Percentiles rank a stretch among this genome's conserved stretches.
Conservation (phyloP, 1,140 invertebrate genomes). For the Calliopsis andreniformis region DNA sequence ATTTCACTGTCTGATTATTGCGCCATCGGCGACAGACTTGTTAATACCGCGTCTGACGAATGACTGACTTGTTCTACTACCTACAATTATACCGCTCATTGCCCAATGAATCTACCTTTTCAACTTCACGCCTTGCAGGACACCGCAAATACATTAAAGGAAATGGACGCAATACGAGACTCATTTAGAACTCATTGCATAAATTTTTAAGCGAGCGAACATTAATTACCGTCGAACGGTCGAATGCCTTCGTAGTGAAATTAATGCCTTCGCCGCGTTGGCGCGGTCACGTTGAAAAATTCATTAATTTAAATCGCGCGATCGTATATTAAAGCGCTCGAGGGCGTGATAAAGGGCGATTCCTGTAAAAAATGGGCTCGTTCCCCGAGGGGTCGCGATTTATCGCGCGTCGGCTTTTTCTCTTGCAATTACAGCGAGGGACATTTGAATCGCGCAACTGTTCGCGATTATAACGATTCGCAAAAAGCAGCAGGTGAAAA, state of each 20-base stretch:
- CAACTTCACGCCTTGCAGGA: not conserved
- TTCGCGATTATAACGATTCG: not conserved
- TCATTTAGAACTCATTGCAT: not conserved
- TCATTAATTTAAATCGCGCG: conserved; percentile 24
- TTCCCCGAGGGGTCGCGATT: not conserved
- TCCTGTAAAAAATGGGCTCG: not conserved
- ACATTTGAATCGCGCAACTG: not conserved
- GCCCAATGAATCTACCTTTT: too few relatives aligned
- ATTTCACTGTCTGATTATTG: too few relatives aligned
- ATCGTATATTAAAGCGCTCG: conserved; percentile 26
- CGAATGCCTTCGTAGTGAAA: not conserved
- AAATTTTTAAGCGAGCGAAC: not conserved
- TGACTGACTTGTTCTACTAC: too few relatives aligned
- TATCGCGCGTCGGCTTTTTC: conserved; percentile 12
- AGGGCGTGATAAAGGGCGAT: not conserved
- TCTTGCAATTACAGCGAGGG: not conserved
- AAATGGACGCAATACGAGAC: not conserved
- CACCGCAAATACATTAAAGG: not conserved
- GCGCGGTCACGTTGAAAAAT: conserved; percentile 17
- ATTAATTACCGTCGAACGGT: conserved; percentile 18
- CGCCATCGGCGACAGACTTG: too few relatives aligned
- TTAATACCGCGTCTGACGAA: too few relatives aligned
- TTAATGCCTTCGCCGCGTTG: conserved; percentile 7
- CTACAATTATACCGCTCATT: too few relatives aligned
- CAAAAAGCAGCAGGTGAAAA: not conserved